phyloP scores from a whole-genome alignment of 2,888 invertebrate genomes.

The Xanthorhoe designata region DNA sequence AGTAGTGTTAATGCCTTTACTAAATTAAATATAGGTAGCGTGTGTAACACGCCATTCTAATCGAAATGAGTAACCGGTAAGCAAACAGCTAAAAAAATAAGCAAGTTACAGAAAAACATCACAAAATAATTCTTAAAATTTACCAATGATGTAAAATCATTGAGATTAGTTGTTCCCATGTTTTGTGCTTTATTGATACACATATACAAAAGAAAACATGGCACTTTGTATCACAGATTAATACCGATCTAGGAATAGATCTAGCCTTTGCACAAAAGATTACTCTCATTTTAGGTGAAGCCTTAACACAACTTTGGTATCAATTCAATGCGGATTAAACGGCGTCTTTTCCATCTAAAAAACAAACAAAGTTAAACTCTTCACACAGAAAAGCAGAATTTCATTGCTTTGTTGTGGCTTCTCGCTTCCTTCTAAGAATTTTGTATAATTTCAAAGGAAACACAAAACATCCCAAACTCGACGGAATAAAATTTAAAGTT shows the following conservation, averaged over 20 bases:
- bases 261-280: too few species aligned
- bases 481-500: constrained; percentile 43
- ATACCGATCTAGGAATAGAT: too few species aligned
- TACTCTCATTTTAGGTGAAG: too few species aligned
- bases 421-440: constrained; percentile 8
- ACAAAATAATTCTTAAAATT: too few species aligned
- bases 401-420: constrained; percentile 24
- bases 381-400: background rate
- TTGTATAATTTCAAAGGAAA: constrained; percentile 24
- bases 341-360: background rate
- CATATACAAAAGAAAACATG: too few species aligned
- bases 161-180: too few species aligned
- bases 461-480: constrained; percentile 27
- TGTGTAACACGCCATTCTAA: background rate
- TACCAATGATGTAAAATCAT: too few species aligned
- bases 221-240: too few species aligned
- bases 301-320: too few species aligned
- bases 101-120: background rate
- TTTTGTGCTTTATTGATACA: too few species aligned
- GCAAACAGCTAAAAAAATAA: background rate
- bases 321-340: background rate
- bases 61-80: background rate
- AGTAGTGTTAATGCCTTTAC: background rate
- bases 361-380: background rate
- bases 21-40: constrained; percentile 17